phyloP scores from a whole-genome alignment of 2,113 vertebrate genomes.

The Xiphorhynchus elegans region DNA sequence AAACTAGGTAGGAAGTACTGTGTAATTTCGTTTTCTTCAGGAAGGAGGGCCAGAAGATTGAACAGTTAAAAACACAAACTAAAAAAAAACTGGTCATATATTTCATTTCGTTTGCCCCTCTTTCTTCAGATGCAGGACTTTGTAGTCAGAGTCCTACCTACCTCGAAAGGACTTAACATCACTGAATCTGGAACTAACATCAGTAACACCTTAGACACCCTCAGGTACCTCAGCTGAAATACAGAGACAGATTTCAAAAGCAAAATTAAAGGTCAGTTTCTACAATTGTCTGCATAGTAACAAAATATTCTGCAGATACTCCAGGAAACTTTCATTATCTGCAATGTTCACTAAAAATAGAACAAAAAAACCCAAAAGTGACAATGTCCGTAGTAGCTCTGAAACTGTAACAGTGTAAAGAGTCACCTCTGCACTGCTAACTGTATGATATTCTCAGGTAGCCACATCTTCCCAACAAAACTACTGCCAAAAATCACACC shows the following conservation, averaged over 20 bases:
- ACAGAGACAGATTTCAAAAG: not conserved
- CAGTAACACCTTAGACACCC: not conserved
- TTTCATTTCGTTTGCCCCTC: not conserved
- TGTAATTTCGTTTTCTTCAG: not conserved
- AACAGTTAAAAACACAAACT: not conserved
- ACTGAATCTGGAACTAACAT: not conserved
- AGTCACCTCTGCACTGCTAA: not conserved
- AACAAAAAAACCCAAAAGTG: not conserved
- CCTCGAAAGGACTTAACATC: not conserved
- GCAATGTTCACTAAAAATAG: not conserved
- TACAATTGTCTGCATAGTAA: not conserved
- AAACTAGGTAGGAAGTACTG: not conserved
- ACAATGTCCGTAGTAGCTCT: not conserved
- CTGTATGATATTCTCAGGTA: not conserved
- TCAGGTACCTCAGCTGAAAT: not conserved
- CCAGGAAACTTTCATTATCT: not conserved
- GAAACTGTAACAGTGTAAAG: not conserved
- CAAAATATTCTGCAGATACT: not conserved
- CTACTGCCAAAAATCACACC: not conserved
- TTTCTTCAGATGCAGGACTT: not conserved
- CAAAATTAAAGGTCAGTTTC: not conserved
- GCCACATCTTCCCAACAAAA: not conserved
- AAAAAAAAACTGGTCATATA: not conserved
- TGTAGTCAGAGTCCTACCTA: not conserved
- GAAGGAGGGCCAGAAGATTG: not conserved